Evolutionary conservation across 2,888 invertebrate genomes (phyloP).

Genomic region (Neoitamus cyanurus): DNA sequence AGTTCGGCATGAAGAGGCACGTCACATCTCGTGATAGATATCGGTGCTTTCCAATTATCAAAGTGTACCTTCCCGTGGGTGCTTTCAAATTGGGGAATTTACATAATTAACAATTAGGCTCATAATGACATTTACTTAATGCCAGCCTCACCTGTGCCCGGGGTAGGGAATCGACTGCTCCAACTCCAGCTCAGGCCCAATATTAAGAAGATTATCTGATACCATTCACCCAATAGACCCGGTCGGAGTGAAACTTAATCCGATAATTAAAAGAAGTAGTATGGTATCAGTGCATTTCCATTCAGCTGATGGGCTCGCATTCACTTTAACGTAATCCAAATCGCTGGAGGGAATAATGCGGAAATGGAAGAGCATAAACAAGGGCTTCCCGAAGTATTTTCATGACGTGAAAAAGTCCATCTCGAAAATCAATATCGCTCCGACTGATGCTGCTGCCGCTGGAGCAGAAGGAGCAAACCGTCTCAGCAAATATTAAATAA

Average conservation of each 20-base stretch:
- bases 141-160: not conserved
- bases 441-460: not conserved
- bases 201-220: not conserved
- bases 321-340: not conserved
- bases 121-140: not conserved
- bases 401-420: not conserved
- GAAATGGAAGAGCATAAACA: not conserved
- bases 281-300: not conserved
- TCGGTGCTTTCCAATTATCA: conserved; percentile 18
- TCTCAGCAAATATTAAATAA: not conserved
- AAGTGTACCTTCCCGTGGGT: conserved; percentile 14
- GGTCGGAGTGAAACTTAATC: not conserved
- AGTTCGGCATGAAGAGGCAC: conserved; percentile 10
- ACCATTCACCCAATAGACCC: not conserved
- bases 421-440: not conserved
- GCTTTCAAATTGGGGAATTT: conserved; percentile 18
- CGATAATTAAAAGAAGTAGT: not conserved
- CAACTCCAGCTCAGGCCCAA: not conserved
- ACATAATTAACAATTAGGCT: conserved; percentile 33
- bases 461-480: not conserved
- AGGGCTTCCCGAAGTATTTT: not conserved
- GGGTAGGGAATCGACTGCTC: not conserved
- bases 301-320: not conserved
- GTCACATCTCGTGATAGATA: conserved; percentile 37
- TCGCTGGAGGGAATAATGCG: not conserved